phyloP scores from a whole-genome alignment of 2,113 vertebrate species.

The Esox niger region DNA sequence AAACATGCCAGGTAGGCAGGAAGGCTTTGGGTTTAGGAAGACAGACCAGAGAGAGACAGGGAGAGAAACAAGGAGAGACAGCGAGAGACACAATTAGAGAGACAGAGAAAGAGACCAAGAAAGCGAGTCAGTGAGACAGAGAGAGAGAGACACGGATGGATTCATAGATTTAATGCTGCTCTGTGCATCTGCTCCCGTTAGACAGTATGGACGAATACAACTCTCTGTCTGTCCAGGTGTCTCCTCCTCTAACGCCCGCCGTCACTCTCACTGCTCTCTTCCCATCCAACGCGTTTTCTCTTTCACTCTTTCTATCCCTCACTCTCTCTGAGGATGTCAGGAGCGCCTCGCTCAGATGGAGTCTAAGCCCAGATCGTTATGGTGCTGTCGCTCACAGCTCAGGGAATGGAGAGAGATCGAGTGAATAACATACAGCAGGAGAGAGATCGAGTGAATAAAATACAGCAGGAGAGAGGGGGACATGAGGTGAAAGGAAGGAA shows the following conservation, averaged over 20 bases:
- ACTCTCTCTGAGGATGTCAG: constrained; percentile 26
- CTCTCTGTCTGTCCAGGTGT: neutral
- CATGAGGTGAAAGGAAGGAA: neutral
- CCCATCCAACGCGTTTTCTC: neutral
- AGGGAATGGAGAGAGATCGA: constrained; percentile 1
- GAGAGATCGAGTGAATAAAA: too few relatives aligned
- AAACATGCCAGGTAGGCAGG: constrained; percentile 11
- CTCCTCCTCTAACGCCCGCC: neutral
- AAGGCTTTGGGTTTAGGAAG: neutral
- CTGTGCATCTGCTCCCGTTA: constrained; percentile 22
- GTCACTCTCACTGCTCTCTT: too few relatives aligned
- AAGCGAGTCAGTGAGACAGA: too few relatives aligned
- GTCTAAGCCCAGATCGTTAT: constrained; percentile 12
- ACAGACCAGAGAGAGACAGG: neutral
- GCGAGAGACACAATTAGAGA: too few relatives aligned
- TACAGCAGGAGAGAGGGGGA: neutral
- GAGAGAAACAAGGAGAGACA: neutral
- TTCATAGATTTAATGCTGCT: constrained; percentile 16
- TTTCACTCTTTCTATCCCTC: neutral
- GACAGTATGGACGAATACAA: constrained; percentile 6
- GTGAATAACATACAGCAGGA: too few relatives aligned
- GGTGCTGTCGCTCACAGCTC: constrained; percentile 23
- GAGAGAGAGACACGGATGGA: neutral
- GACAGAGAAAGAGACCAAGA: too few relatives aligned
- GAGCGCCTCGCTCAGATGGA: constrained; percentile 17